phyloP scores from a whole-genome alignment of 2,113 vertebrate genomes.

The Trinectes maculatus region DNA sequence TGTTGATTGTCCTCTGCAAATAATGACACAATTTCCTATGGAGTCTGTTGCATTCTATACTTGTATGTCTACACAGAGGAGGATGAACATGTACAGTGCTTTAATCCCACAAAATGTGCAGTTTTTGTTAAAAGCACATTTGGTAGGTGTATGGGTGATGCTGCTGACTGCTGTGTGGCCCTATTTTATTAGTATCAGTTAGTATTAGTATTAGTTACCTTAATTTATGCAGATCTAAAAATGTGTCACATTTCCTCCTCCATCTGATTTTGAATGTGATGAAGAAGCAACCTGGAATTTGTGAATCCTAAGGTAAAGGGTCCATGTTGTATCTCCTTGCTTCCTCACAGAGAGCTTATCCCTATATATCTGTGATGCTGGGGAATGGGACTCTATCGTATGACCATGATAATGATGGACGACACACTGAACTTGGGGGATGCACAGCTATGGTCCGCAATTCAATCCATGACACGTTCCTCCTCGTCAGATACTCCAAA shows the following conservation, averaged over 20 bases:
- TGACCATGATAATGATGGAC: constrained; percentile 89
- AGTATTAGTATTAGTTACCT: not conserved
- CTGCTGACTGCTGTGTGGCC: too few relatives aligned
- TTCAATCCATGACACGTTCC: constrained; percentile 88
- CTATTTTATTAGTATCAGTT: too few relatives aligned
- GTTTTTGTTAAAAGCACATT: not conserved
- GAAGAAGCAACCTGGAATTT: constrained; percentile 84
- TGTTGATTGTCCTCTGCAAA: not conserved
- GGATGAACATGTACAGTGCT: not conserved
- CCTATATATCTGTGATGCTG: constrained; percentile 93
- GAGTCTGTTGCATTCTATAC: too few relatives aligned
- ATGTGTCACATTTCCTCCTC: constrained; percentile 12
- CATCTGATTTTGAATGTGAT: constrained; percentile 41
- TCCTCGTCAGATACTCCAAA: constrained; percentile 91
- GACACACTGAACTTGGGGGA: constrained; percentile 89
- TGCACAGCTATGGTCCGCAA: constrained; percentile 89
- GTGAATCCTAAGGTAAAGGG: not conserved
- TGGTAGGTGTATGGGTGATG: not conserved
- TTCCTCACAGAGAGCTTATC: constrained; percentile 85
- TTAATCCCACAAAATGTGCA: too few relatives aligned
- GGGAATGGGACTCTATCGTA: constrained; percentile 92
- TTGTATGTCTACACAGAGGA: not conserved
- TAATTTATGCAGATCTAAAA: not conserved
- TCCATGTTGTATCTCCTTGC: not conserved
- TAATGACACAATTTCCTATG: not conserved